Conservation (phyloP, 2,888 invertebrate genomes). For the Drosophila leonis region DNA sequence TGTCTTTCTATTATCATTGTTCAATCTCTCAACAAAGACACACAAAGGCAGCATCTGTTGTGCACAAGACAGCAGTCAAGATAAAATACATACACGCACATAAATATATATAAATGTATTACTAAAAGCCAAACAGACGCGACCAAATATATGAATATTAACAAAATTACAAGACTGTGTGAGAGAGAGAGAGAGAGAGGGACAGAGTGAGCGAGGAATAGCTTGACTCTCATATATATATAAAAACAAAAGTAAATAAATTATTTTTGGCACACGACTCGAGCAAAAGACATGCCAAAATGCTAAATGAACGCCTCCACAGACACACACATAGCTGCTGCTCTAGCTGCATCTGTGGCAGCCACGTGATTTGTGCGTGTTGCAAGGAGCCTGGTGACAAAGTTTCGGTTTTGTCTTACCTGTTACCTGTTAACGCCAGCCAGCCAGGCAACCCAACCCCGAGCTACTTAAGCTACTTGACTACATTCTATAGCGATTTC, state of each 20-base stretch:
- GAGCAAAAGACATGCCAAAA: constrained; percentile 37
- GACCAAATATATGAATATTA: constrained; percentile 48
- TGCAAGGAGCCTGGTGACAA: constrained; percentile 53
- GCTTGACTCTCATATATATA: constrained; percentile 2
- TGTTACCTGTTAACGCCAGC: constrained; percentile 3
- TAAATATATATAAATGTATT: background rate
- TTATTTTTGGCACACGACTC: constrained; percentile 70
- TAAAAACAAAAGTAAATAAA: constrained; percentile 58
- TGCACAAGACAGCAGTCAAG: constrained; percentile 27
- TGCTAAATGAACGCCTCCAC: constrained; percentile 23
- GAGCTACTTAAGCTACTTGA: constrained; percentile 19
- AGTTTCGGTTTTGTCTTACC: constrained; percentile 44
- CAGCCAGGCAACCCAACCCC: background rate
- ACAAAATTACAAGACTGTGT: constrained; percentile 34
- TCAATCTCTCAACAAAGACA: constrained; percentile 35
- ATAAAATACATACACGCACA: constrained; percentile 1
- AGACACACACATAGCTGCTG: constrained; percentile 3
- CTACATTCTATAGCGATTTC: constrained; percentile 42
- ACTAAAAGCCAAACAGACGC: constrained; percentile 42
- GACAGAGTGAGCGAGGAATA: background rate
- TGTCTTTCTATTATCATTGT: constrained; percentile 10
- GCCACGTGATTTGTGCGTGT: constrained; percentile 50
- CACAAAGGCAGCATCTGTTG: constrained; percentile 50
- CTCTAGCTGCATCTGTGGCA: constrained; percentile 1
- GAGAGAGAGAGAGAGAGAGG: background rate